Evolutionary conservation across 2,888 invertebrate species (phyloP).

Genomic region (Acronicta alni): DNA sequence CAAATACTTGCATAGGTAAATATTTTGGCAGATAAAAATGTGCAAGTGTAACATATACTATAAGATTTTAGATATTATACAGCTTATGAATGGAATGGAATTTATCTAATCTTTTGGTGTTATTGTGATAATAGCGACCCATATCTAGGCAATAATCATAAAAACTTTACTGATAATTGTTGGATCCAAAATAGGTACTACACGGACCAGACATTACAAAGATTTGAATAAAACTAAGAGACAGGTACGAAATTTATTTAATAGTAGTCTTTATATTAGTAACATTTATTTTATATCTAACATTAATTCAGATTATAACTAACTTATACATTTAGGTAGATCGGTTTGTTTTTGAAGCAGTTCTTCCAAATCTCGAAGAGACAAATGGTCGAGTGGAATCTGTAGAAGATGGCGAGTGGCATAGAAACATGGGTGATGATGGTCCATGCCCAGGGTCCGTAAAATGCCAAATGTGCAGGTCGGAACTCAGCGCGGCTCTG

Average conservation of each 20-base stretch:
- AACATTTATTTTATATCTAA: neutral
- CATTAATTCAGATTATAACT: neutral
- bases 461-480: constrained; percentile 94
- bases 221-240: constrained; percentile 9
- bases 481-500: constrained; percentile 94
- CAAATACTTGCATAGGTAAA: neutral
- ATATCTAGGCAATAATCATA: neutral
- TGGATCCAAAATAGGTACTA: neutral
- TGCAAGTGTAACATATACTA: too few species aligned
- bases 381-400: constrained; percentile 97
- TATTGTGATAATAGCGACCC: neutral
- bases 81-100: neutral
- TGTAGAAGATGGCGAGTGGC: constrained; percentile 96
- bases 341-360: constrained; percentile 92
- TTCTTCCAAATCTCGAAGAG: constrained; percentile 97
- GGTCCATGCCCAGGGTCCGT: constrained; percentile 97
- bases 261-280: constrained; percentile 8
- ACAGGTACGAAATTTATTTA: constrained; percentile 36
- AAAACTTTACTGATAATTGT: neutral
- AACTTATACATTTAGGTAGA: constrained; percentile 82
- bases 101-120: neutral
- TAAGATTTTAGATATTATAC: too few species aligned
- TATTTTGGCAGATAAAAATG: neutral
- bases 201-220: too few species aligned
- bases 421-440: constrained; percentile 96